These are phyloP conservation scores for Pangasius sanitwongsei DNA, from an alignment of 2,797 vertebrate genomes.

Conservation along the genomic window DNA sequence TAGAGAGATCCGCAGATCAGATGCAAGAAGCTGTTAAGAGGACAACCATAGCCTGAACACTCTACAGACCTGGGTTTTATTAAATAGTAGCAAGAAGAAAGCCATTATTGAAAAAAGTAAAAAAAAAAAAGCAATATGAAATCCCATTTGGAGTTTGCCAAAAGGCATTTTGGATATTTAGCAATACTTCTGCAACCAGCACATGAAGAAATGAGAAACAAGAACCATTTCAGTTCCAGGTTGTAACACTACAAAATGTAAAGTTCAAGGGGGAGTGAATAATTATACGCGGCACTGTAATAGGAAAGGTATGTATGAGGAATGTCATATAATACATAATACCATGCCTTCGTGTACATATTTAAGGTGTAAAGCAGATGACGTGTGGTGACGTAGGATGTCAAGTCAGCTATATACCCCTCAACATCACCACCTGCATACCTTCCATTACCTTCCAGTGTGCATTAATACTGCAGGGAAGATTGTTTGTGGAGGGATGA, in stretches of 20 bases:
- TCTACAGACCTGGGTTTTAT: not conserved
- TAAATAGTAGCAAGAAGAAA: not conserved
- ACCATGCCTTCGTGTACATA: not conserved
- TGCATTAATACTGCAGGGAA: not conserved
- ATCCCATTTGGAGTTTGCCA: not conserved
- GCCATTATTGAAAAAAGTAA: not conserved
- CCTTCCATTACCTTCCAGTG: not conserved
- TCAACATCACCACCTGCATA: not conserved
- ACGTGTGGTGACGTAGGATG: not conserved
- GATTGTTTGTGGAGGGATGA: not conserved
- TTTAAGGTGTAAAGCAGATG: conserved; percentile 4
- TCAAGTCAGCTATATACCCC: too few relatives aligned
- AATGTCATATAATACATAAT: not conserved
- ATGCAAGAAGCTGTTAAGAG: not conserved
- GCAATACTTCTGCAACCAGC: not conserved
- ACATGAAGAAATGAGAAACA: not conserved
- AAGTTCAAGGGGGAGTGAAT: not conserved
- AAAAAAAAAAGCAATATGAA: not conserved
- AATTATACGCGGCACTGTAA: not conserved
- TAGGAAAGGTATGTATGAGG: not conserved
- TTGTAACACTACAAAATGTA: not conserved
- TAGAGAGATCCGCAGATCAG: not conserved
- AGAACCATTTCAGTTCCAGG: not conserved
- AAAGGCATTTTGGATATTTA: not conserved
- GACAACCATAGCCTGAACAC: not conserved